Conservation (phyloP, 2,113 vertebrate genomes). For the Bungarus multicinctus region DNA sequence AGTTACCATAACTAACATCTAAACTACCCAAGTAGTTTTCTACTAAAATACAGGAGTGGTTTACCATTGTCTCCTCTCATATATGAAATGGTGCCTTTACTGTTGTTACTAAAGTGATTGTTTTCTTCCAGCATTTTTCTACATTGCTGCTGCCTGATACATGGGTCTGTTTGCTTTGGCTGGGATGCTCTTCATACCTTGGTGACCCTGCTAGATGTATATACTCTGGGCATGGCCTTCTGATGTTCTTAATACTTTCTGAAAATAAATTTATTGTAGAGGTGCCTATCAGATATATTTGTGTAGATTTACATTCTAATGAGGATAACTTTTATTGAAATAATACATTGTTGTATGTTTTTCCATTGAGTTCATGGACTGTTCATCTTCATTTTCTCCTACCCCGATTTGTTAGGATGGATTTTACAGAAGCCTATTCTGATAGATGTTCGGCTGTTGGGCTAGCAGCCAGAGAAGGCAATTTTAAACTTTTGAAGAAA, state of each 20-base stretch:
- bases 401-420: conserved; percentile 66
- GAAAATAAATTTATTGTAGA: background rate
- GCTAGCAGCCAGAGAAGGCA: conserved; percentile 79
- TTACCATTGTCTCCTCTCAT: background rate
- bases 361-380: background rate
- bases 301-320: background rate
- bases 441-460: conserved; percentile 83
- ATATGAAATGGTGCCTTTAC: background rate
- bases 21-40: background rate
- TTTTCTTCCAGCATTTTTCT: background rate
- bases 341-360: background rate
- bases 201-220: background rate
- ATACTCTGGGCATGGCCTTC: background rate
- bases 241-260: background rate
- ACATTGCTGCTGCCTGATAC: background rate
- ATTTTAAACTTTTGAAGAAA: conserved; percentile 67
- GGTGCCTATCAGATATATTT: background rate
- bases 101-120: background rate
- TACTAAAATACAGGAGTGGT: background rate
- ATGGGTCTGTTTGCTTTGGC: background rate
- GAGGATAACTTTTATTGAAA: conserved; percentile 20
- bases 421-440: conserved; percentile 87
- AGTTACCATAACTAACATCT: background rate
- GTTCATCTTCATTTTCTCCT: background rate
- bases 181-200: background rate